Percentiles rank a stretch among this genome's conserved stretches.
Evolutionary conservation across 2,113 vertebrate genomes (phyloP).

Genomic region (Protobothrops flavoviridis): DNA sequence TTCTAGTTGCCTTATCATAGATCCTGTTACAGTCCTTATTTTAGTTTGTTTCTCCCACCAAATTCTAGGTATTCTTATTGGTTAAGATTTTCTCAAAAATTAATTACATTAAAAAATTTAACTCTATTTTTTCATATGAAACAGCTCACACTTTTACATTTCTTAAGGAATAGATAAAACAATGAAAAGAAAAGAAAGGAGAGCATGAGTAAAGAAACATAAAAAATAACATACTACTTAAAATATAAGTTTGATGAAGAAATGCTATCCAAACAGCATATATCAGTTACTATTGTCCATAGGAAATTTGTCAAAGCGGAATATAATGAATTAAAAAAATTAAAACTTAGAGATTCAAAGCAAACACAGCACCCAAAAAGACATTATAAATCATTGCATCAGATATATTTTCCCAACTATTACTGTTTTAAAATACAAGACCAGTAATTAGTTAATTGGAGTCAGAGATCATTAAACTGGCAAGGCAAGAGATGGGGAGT

Average conservation of each 20-base stretch:
- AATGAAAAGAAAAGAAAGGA: too few species aligned
- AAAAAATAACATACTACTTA: too few species aligned
- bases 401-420: not conserved
- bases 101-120: too few species aligned
- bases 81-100: too few species aligned
- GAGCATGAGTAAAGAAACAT: too few species aligned
- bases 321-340: not conserved
- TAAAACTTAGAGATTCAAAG: not conserved
- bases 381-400: not conserved
- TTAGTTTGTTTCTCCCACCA: too few species aligned
- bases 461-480: not conserved
- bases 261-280: not conserved
- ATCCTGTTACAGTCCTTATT: too few species aligned
- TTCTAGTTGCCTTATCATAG: too few species aligned
- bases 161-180: too few species aligned
- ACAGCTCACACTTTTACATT: too few species aligned
- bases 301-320: not conserved
- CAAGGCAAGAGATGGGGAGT: not conserved
- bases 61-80: too few species aligned
- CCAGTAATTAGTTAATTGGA: not conserved
- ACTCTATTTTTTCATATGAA: too few species aligned
- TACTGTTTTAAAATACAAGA: not conserved
- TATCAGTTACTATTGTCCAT: not conserved
- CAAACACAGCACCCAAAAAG: not conserved
- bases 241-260: not conserved